phyloP scores from a whole-genome alignment of 2,797 vertebrate species.

The Microctenopoma stevenorrisi region DNA sequence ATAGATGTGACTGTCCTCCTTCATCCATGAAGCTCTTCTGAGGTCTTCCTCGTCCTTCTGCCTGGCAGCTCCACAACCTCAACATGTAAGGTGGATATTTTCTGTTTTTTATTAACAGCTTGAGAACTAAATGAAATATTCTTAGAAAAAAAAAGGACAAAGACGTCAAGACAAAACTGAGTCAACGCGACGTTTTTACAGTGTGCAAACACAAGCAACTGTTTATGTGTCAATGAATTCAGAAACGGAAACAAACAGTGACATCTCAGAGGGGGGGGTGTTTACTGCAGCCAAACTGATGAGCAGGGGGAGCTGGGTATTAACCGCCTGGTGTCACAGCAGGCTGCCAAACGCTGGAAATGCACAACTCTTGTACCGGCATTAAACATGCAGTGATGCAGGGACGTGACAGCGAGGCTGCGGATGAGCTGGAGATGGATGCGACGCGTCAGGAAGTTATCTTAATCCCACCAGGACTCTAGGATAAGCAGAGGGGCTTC shows the following conservation, averaged over 20 bases:
- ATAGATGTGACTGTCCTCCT: too few species aligned
- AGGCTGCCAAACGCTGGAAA: conserved; percentile 53
- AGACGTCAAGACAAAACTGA: too few species aligned
- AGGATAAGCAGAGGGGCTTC: conserved; percentile 21
- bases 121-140: too few species aligned
- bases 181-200: conserved; percentile 4
- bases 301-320: conserved; percentile 32
- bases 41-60: too few species aligned
- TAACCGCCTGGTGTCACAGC: conserved; percentile 28
- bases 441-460: conserved; percentile 63
- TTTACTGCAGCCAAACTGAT: conserved; percentile 45
- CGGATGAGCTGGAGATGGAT: conserved; percentile 36
- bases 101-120: too few species aligned
- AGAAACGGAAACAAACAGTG: conserved; percentile 20
- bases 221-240: conserved; percentile 23
- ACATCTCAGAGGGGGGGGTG: conserved; percentile 4
- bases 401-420: conserved; percentile 45
- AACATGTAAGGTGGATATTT: too few species aligned
- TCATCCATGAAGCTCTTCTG: too few species aligned
- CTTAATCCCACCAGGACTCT: conserved; percentile 7
- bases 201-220: neutral
- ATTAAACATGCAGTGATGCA: conserved; percentile 70
- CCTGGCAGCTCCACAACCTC: too few species aligned
- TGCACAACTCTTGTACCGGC: conserved; percentile 65
- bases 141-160: too few species aligned